phyloP scores from a whole-genome alignment of 2,113 vertebrate genomes.

The Centropristis striata region DNA sequence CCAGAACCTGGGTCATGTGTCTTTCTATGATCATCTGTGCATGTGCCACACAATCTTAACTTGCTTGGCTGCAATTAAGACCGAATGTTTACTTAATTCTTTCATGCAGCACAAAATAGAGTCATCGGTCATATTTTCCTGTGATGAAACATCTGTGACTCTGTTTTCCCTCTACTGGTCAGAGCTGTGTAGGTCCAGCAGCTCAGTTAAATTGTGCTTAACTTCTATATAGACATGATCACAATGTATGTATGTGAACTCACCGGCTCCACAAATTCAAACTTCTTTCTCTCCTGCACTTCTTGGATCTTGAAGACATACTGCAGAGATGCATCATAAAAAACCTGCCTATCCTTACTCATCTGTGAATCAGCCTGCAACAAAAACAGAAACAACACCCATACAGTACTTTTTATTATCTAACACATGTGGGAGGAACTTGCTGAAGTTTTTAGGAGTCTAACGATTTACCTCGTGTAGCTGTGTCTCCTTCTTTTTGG shows the following conservation, averaged over 20 bases:
- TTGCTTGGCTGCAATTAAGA: constrained; percentile 25
- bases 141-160: background rate
- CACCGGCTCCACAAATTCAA: constrained; percentile 99
- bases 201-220: background rate
- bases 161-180: background rate
- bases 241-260: constrained; percentile 51
- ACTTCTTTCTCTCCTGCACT: constrained; percentile 99
- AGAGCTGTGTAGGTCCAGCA: background rate
- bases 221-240: background rate
- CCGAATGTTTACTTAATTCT: constrained; percentile 26
- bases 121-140: constrained; percentile 13
- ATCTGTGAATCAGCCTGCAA: constrained; percentile 94
- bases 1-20: constrained; percentile 11
- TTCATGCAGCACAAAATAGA: constrained; percentile 20
- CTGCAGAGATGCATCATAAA: constrained; percentile 96
- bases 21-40: constrained; percentile 19
- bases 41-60: background rate
- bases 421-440: background rate
- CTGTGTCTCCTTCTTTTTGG: constrained; percentile 97
- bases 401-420: background rate
- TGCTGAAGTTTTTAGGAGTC: background rate
- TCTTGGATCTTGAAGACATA: constrained; percentile 99
- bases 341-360: constrained; percentile 94
- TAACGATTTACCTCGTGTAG: constrained; percentile 91
- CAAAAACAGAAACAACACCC: constrained; percentile 24